These are phyloP conservation scores for Numenius phaeopus DNA, from an alignment of 2,797 vertebrate genomes.

Conservation along the genomic window DNA sequence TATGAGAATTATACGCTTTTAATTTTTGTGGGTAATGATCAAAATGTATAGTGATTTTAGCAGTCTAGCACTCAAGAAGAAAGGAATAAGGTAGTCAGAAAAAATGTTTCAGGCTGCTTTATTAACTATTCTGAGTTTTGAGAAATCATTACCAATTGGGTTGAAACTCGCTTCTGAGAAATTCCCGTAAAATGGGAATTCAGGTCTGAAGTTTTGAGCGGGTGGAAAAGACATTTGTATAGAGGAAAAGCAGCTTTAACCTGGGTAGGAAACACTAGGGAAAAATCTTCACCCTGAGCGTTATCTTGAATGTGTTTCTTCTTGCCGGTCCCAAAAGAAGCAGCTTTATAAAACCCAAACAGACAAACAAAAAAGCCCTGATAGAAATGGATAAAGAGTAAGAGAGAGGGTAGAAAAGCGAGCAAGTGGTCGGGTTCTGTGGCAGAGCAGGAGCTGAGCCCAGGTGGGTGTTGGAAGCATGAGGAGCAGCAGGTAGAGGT, in stretches of 20 bases:
- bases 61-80: not conserved
- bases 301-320: not conserved
- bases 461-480: not conserved
- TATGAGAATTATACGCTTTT: not conserved
- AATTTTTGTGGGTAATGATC: not conserved
- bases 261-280: not conserved
- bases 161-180: not conserved
- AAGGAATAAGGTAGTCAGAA: not conserved
- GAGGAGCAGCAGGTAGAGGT: not conserved
- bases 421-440: not conserved
- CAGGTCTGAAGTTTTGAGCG: not conserved
- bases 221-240: not conserved
- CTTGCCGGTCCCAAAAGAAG: not conserved
- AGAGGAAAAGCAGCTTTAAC: not conserved
- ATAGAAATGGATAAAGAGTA: not conserved
- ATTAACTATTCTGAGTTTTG: not conserved
- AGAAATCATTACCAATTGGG: not conserved
- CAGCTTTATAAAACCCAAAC: not conserved
- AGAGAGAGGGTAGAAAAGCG: not conserved
- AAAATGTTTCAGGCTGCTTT: not conserved
- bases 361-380: not conserved
- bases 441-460: not conserved
- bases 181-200: not conserved
- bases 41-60: not conserved
- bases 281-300: not conserved